Evolutionary conservation across 2,888 invertebrate genomes (phyloP).

Genomic region (Stenoptilia bipunctidactyla): DNA sequence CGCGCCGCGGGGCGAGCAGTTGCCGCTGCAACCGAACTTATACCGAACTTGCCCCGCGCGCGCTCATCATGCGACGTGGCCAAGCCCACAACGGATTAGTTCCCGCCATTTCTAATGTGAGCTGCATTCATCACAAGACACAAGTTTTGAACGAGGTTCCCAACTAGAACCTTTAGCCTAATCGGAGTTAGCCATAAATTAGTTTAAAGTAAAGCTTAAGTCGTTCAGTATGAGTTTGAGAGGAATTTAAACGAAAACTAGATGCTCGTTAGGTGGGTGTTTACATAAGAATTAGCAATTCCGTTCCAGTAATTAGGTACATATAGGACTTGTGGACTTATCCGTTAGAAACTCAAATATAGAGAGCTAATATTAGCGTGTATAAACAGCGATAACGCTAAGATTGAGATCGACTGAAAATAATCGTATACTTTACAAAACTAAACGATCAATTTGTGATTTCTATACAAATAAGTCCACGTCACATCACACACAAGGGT

Average conservation of each 20-base stretch:
- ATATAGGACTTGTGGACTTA: slow-evolving; percentile 31
- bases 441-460: neutral
- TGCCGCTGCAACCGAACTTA: too few relatives aligned
- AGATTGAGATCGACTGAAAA: neutral
- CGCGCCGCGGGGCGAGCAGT: too few relatives aligned
- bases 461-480: slow-evolving; percentile 1
- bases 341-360: slow-evolving; percentile 21
- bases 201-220: too few relatives aligned
- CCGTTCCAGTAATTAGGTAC: slow-evolving; percentile 22
- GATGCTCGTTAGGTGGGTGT: slow-evolving; percentile 36
- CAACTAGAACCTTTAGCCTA: too few relatives aligned
- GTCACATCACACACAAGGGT: slow-evolving; percentile 6
- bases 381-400: neutral
- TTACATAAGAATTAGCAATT: slow-evolving; percentile 31
- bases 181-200: too few relatives aligned
- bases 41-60: too few relatives aligned
- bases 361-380: neutral
- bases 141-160: too few relatives aligned
- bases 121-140: too few relatives aligned
- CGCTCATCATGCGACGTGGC: too few relatives aligned
- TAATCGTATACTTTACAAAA: too few relatives aligned
- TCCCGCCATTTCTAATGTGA: too few relatives aligned
- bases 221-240: neutral
- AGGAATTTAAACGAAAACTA: slow-evolving; percentile 7
- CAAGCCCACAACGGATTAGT: too few relatives aligned